Percentiles rank a stretch among this genome's conserved stretches.
Conservation (phyloP, 2,113 vertebrate species). For the Halichoeres trimaculatus region DNA sequence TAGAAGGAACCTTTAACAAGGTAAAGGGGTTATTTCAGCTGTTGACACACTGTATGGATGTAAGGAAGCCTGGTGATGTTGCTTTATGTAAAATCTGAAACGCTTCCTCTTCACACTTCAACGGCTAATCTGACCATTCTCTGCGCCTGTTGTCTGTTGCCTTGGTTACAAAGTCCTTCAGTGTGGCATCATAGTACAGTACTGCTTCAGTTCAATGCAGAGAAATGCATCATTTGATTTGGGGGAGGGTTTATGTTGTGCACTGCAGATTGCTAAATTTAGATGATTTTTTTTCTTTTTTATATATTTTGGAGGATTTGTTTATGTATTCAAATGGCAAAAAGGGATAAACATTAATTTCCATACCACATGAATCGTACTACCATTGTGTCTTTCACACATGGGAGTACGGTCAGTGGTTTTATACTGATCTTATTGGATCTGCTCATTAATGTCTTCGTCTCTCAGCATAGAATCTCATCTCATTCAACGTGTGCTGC, state of each 20-base stretch:
- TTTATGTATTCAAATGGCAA: conserved; percentile 52
- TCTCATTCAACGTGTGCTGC: conserved; percentile 17
- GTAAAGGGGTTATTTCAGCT: conserved; percentile 4
- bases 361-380: conserved; percentile 30
- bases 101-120: conserved; percentile 68
- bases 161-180: conserved; percentile 82
- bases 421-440: conserved; percentile 41
- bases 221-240: conserved; percentile 50
- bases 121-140: conserved; percentile 78
- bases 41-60: conserved; percentile 10
- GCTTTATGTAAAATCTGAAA: conserved; percentile 60
- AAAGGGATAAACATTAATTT: conserved; percentile 49
- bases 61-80: conserved; percentile 18
- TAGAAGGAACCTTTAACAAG: background rate
- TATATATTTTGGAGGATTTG: conserved; percentile 38
- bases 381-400: conserved; percentile 36
- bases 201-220: conserved; percentile 58
- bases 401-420: conserved; percentile 33
- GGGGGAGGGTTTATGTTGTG: conserved; percentile 42
- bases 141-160: conserved; percentile 81
- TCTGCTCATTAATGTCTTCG: conserved; percentile 52
- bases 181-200: conserved; percentile 73
- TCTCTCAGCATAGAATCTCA: conserved; percentile 1
- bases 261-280: conserved; percentile 69
- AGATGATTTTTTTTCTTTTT: conserved; percentile 42